phyloP scores from a whole-genome alignment of 2,888 invertebrate genomes.

The Nebria salina region DNA sequence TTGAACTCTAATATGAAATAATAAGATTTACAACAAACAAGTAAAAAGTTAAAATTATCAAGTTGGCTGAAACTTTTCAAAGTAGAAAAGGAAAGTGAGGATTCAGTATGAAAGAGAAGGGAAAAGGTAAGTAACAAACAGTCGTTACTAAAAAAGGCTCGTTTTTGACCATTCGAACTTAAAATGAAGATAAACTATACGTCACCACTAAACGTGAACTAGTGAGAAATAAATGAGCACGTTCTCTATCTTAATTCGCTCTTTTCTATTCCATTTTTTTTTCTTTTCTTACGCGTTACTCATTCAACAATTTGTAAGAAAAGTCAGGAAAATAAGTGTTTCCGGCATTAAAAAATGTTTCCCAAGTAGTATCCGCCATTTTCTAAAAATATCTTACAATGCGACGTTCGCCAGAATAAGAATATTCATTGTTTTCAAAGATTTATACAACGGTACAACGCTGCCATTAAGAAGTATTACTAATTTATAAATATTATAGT shows the following conservation, averaged over 20 bases:
- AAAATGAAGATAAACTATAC: conserved; percentile 37
- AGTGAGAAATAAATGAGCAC: conserved; percentile 40
- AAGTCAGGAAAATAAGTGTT: conserved; percentile 38
- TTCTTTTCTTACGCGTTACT: not conserved
- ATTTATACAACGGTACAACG: not conserved
- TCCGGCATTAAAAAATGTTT: conserved; percentile 39
- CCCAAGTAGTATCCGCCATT: conserved; percentile 34
- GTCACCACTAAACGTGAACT: conserved; percentile 34
- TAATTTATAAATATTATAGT: too few relatives aligned
- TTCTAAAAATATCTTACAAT: conserved; percentile 27
- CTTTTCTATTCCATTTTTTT: not conserved
- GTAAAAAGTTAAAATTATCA: not conserved
- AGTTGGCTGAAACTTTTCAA: not conserved
- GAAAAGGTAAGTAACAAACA: not conserved
- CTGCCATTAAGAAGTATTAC: too few relatives aligned
- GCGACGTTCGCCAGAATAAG: not conserved
- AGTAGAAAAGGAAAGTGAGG: not conserved
- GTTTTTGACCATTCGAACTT: conserved; percentile 12
- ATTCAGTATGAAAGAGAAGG: not conserved
- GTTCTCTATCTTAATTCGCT: conserved; percentile 9
- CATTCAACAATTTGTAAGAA: conserved; percentile 25
- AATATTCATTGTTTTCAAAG: not conserved
- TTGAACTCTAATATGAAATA: not conserved
- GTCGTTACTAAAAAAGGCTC: not conserved
- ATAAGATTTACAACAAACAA: not conserved